Conservation (phyloP, 2,113 vertebrate genomes). For the Platichthys flesus region DNA sequence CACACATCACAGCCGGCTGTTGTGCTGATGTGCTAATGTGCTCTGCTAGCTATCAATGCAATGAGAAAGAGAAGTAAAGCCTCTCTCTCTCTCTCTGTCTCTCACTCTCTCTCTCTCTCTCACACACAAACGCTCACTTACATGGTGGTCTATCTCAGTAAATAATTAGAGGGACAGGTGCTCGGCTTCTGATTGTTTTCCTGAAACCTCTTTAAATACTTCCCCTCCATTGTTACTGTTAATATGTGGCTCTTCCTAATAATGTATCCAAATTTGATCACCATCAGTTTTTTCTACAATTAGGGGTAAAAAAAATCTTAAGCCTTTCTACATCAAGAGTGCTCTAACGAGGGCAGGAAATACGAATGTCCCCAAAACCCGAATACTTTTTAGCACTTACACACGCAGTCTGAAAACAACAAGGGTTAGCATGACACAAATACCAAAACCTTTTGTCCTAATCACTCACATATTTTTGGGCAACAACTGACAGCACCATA, state of each 20-base stretch:
- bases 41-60: too few relatives aligned
- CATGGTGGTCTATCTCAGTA: conserved; percentile 36
- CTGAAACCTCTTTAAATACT: conserved; percentile 38
- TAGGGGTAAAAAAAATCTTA: neutral
- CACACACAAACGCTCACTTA: neutral
- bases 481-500: too few relatives aligned
- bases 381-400: too few relatives aligned
- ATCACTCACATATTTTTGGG: too few relatives aligned
- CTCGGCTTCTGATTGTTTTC: conserved; percentile 27
- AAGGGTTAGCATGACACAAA: neutral
- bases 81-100: too few relatives aligned
- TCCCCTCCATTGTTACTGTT: conserved; percentile 20
- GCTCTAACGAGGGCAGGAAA: neutral
- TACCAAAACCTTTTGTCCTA: neutral
- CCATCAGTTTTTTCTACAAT: neutral
- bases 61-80: too few relatives aligned
- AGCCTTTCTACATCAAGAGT: neutral
- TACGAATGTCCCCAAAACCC: neutral
- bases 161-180: conserved; percentile 52
- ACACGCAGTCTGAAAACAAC: too few relatives aligned
- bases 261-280: neutral
- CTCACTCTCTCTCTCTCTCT: too few relatives aligned
- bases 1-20: too few relatives aligned
- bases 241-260: neutral
- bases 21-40: too few relatives aligned